Percentiles rank a stretch among this genome's conserved stretches.
These are phyloP conservation scores for Canis aureus DNA, from an alignment of 2,113 vertebrate genomes.

Conservation along the genomic window DNA sequence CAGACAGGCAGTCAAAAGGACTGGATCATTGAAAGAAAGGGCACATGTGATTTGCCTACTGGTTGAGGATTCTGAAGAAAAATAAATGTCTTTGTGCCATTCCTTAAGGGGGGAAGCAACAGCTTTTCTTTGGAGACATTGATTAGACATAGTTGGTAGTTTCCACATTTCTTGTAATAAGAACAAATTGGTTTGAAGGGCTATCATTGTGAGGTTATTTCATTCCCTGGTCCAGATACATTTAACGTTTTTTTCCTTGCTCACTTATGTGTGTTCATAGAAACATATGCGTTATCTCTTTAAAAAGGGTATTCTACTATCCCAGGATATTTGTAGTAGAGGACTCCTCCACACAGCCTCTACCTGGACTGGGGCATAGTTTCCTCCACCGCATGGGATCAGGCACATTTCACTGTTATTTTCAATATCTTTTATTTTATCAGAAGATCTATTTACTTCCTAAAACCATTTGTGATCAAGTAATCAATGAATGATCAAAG, in stretches of 20 bases:
- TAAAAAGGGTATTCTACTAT: not conserved
- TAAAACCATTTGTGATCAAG: not conserved
- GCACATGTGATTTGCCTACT: not conserved
- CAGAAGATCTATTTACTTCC: not conserved
- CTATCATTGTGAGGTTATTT: slow-evolving; percentile 31
- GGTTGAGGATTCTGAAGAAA: not conserved
- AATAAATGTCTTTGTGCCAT: slow-evolving; percentile 30
- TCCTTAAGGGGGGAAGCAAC: not conserved
- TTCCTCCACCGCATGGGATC: not conserved
- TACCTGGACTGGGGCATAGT: not conserved
- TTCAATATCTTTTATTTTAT: not conserved
- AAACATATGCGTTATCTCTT: not conserved
- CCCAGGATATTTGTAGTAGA: not conserved
- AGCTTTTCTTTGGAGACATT: slow-evolving; percentile 5
- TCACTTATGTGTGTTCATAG: not conserved
- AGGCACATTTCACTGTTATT: not conserved
- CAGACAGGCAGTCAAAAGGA: not conserved
- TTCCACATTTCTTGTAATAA: slow-evolving; percentile 54
- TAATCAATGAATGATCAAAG: not conserved
- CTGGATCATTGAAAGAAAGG: not conserved
- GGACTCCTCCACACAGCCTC: not conserved
- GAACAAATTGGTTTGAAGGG: slow-evolving; percentile 32
- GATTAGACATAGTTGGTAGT: slow-evolving; percentile 18
- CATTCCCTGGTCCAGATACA: not conserved
- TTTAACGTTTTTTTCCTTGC: not conserved